Evolutionary conservation across 2,797 vertebrate genomes (phyloP), one percentile per base, ranked within the genome.

Genomic region (Scomberomorus guttatus): DNA sequence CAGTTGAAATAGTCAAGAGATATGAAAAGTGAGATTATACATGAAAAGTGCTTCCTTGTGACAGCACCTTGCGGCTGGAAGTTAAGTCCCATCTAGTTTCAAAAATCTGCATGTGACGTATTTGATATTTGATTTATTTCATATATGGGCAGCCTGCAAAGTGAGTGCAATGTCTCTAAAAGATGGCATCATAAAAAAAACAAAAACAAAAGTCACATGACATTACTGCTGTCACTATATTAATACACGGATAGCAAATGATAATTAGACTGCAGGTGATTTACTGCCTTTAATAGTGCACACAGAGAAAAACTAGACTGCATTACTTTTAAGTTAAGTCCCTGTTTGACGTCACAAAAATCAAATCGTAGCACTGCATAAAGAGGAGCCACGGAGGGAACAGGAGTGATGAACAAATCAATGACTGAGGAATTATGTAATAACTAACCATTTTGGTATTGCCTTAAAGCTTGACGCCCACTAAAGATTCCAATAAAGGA

Each of bases 401-500:
- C 60, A 85, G 69, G 81, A 67, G 57, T 46, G 51, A 66, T 59
- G 27, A 84, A 69, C 29, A 82, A 82, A 84, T 79, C 50, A 64
- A 72, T 58, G 20, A 72, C 75, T 27, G 48, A 72, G 32, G 42
- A 65, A 61, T 89, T 87, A 90, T 79, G 57, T 71, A 87, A 88
- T 44, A 74, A 74, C 37, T 24, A 68, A 55, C 37, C 44, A 73
- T 85, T 80, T 72, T 72, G 51, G 56, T 66, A n/a, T 62, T 72
- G 84, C 59, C 77, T 78, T 75, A 61, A 75, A 87, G 78, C 70
- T 46, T 25, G 34, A 85, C 65, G 12, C 89, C 75, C 75, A 84
- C 81, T 46, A 20, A 59, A 84, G 50, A 66, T 60, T 55, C 65
- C 14, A 61, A 60, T 63, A 79, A 68, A 81, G 50, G 25, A 62